Evolutionary conservation across 2,797 vertebrate genomes (phyloP).

Genomic region (Smutsia temminckii): DNA sequence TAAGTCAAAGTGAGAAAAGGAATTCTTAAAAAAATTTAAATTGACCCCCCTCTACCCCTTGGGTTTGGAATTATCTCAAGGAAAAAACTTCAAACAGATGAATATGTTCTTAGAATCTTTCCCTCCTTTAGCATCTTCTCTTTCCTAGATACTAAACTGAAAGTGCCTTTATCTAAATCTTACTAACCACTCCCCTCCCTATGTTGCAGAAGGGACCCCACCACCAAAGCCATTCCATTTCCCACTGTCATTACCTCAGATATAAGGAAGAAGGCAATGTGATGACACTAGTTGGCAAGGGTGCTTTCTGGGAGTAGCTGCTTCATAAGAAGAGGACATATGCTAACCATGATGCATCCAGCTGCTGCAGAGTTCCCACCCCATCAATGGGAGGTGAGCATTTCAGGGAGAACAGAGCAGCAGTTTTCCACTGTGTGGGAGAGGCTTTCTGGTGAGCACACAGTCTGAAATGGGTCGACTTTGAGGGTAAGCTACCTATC

Average conservation of each 20-base stretch:
- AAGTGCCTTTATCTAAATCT: conserved; percentile 21
- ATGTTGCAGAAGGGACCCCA: not conserved
- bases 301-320: not conserved
- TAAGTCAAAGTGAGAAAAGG: not conserved
- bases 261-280: not conserved
- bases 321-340: not conserved
- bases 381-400: not conserved
- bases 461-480: not conserved
- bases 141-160: not conserved
- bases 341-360: not conserved
- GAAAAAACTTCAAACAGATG: conserved; percentile 45
- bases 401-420: not conserved
- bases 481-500: not conserved
- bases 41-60: not conserved
- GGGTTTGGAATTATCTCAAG: conserved; percentile 17
- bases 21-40: not conserved
- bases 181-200: not conserved
- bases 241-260: not conserved
- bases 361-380: not conserved
- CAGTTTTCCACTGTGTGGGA: not conserved
- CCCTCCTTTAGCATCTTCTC: not conserved
- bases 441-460: not conserved
- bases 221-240: not conserved
- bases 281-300: not conserved
- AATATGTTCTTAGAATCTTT: not conserved